A percentile compares a stretch with the other conserved stretches of the same genome.
These are phyloP conservation scores for Tringa solitaria DNA, from an alignment of 2,113 vertebrate species.

Conservation along the genomic window DNA sequence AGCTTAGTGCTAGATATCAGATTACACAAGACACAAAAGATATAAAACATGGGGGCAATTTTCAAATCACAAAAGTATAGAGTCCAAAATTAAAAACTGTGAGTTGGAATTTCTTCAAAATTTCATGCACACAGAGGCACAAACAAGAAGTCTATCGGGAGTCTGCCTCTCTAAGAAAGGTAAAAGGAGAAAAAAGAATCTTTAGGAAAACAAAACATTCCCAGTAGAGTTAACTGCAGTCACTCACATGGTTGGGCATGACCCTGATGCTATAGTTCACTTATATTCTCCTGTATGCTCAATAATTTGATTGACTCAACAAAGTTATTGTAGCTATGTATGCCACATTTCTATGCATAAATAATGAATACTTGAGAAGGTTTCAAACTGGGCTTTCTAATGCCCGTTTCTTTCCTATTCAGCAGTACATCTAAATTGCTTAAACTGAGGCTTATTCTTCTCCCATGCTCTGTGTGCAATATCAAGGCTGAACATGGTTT, in stretches of 20 bases:
- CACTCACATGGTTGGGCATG: background rate
- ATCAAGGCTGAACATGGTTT: background rate
- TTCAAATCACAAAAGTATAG: background rate
- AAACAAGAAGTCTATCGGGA: background rate
- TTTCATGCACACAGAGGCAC: background rate
- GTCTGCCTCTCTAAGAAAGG: background rate
- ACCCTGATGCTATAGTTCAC: background rate
- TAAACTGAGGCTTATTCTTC: background rate
- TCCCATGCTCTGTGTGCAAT: background rate
- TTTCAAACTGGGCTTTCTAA: background rate
- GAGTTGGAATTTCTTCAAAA: background rate
- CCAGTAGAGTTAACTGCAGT: background rate
- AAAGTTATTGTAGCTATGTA: background rate
- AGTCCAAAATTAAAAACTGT: background rate
- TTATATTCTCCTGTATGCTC: background rate
- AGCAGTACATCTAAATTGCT: background rate
- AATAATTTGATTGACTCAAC: background rate
- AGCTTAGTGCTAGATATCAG: background rate
- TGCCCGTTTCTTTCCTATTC: background rate
- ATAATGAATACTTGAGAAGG: background rate
- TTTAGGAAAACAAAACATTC: background rate
- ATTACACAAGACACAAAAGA: background rate
- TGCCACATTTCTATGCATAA: background rate
- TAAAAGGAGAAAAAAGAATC: background rate
- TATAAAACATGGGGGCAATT: background rate